A percentile compares a stretch with the other conserved stretches of the same genome.
These are phyloP conservation scores for Pemphredon lugubris DNA, from an alignment of 2,888 invertebrate genomes.

Conservation along the genomic window DNA sequence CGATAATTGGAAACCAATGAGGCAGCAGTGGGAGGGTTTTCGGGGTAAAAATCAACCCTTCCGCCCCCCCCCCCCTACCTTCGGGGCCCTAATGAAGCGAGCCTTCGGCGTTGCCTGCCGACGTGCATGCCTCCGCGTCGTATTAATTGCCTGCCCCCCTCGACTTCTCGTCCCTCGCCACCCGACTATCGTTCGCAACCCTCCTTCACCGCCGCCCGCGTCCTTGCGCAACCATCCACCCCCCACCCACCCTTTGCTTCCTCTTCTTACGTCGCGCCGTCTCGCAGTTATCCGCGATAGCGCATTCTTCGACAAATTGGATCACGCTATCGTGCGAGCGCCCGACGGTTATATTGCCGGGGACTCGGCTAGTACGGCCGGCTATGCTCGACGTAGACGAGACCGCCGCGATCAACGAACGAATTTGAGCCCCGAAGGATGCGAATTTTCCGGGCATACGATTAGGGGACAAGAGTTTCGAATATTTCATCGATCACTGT, in stretches of 20 bases:
- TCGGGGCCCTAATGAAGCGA: slow-evolving; percentile 75
- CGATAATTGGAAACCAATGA: slow-evolving; percentile 76
- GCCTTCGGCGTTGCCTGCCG: slow-evolving; percentile 71
- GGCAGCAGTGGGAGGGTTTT: slow-evolving; percentile 69
- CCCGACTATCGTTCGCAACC: too few species aligned
- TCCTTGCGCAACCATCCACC: slow-evolving; percentile 29
- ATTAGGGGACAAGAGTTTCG: too few species aligned
- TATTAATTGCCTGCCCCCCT: slow-evolving; percentile 75
- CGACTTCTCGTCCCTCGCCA: slow-evolving; percentile 21
- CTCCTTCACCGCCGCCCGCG: slow-evolving; percentile 32
- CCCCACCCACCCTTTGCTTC: slow-evolving; percentile 48
- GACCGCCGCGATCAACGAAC: too few species aligned
- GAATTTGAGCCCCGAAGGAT: too few species aligned
- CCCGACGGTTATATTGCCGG: slow-evolving; percentile 62
- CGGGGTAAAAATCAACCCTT: slow-evolving; percentile 75
- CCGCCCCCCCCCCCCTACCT: slow-evolving; percentile 65
- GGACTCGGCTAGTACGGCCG: slow-evolving; percentile 55
- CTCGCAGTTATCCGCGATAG: slow-evolving; percentile 70
- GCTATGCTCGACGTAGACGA: too few species aligned
- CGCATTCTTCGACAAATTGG: slow-evolving; percentile 79
- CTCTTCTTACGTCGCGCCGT: slow-evolving; percentile 56
- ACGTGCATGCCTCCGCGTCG: slow-evolving; percentile 76
- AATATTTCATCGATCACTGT: too few species aligned
- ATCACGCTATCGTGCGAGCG: slow-evolving; percentile 75
- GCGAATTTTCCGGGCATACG: too few species aligned